phyloP scores from a whole-genome alignment of 2,888 invertebrate species.

The Germaria angustata region DNA sequence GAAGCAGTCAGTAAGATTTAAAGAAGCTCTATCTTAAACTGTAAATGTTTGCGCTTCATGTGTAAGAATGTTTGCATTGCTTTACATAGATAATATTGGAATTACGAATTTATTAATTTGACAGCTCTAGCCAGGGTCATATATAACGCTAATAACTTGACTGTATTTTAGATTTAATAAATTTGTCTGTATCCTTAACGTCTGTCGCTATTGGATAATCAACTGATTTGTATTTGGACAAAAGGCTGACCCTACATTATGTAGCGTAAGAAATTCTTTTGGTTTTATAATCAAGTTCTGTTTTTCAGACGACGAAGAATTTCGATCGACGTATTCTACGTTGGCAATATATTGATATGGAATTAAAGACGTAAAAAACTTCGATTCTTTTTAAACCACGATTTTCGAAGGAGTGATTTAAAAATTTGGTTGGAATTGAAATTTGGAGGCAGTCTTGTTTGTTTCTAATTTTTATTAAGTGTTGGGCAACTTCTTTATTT shows the following conservation, averaged over 20 bases:
- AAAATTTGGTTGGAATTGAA: neutral
- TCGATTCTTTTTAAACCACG: neutral
- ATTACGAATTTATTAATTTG: neutral
- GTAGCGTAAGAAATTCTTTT: constrained; percentile 25
- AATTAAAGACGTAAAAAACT: constrained; percentile 12
- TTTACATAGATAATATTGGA: neutral
- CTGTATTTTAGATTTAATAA: constrained; percentile 30
- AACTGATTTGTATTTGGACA: too few relatives aligned
- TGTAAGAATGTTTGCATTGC: neutral
- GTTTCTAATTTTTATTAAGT: too few relatives aligned
- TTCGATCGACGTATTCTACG: neutral
- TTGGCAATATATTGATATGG: neutral
- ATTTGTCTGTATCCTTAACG: too few relatives aligned
- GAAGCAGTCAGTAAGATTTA: neutral
- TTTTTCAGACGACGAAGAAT: constrained; percentile 12
- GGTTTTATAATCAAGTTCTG: constrained; percentile 14
- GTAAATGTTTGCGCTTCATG: neutral
- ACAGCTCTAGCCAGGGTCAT: neutral
- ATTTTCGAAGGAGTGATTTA: constrained; percentile 22
- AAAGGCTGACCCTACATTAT: neutral
- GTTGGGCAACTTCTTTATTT: too few relatives aligned
- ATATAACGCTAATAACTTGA: neutral
- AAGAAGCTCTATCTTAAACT: neutral
- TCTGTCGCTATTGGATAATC: too few relatives aligned
- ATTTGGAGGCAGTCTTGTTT: too few relatives aligned